A percentile compares a stretch with the other conserved stretches of the same genome.
These are phyloP conservation scores for Galagoides demidoff DNA, from an alignment of 2,797 vertebrate species.

Conservation along the genomic window DNA sequence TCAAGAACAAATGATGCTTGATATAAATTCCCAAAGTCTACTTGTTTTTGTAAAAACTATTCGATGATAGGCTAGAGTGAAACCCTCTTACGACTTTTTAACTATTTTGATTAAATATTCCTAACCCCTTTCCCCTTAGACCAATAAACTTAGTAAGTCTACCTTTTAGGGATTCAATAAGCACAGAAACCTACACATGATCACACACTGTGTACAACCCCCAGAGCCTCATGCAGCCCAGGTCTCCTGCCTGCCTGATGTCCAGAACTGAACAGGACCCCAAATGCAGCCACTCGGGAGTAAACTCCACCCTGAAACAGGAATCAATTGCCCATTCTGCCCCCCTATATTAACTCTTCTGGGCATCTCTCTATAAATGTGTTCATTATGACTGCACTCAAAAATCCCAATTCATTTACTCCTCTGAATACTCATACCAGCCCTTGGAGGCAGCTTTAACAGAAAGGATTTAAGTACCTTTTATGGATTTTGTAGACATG, in stretches of 20 bases:
- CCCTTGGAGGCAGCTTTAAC: not conserved
- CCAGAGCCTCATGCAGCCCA: fast-evolving
- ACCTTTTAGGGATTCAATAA: not conserved
- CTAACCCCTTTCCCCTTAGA: not conserved
- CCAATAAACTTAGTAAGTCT: not conserved
- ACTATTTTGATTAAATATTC: not conserved
- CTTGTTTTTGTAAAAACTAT: not conserved
- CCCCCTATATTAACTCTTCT: fast-evolving
- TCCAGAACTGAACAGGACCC: fast-evolving
- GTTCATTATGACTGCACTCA: not conserved
- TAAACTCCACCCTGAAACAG: no score
- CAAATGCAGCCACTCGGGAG: no score
- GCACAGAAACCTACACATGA: not conserved
- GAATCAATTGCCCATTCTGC: fast-evolving
- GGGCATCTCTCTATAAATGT: not conserved
- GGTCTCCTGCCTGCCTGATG: no score
- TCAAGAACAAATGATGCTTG: not conserved
- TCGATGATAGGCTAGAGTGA: not conserved
- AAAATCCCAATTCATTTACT: not conserved
- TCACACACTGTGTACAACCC: fast-evolving
- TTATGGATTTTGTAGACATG: not conserved
- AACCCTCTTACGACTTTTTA: not conserved
- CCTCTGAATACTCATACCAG: not conserved
- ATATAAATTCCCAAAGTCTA: not conserved
- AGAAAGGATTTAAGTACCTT: not conserved